Conservation (phyloP, 2,113 vertebrate genomes). For the Stictonetta naevosa region DNA sequence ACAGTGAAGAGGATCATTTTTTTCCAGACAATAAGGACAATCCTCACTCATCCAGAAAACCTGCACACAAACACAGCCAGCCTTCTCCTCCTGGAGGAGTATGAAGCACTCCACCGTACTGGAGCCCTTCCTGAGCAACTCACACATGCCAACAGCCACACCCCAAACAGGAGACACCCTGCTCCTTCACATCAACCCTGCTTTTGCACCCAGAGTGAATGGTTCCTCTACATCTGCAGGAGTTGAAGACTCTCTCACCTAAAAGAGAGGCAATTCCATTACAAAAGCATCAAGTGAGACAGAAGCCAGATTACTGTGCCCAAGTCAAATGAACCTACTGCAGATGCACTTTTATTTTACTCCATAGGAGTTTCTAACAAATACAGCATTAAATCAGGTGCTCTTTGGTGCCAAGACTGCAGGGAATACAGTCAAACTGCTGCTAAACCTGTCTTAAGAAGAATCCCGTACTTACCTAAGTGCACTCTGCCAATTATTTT, state of each 20-base stretch:
- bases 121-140: background rate
- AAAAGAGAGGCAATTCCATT: background rate
- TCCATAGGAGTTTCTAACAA: background rate
- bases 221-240: background rate
- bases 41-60: background rate
- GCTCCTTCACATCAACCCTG: background rate
- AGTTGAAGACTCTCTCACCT: background rate
- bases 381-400: background rate
- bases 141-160: background rate
- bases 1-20: background rate
- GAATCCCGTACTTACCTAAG: slow-evolving; percentile 81
- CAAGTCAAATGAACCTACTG: accelerated
- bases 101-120: background rate
- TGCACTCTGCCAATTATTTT: slow-evolving; percentile 98
- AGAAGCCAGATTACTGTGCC: background rate
- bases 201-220: background rate
- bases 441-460: background rate
- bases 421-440: background rate
- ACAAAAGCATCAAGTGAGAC: background rate
- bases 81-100: background rate
- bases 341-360: background rate
- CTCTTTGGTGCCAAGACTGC: accelerated
- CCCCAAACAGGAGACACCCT: background rate
- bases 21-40: background rate
- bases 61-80: background rate